A percentile compares a stretch with the other conserved stretches of the same genome.
These are phyloP conservation scores for Corvus cornix DNA, from an alignment of 2,113 vertebrate genomes.

Conservation along the genomic window DNA sequence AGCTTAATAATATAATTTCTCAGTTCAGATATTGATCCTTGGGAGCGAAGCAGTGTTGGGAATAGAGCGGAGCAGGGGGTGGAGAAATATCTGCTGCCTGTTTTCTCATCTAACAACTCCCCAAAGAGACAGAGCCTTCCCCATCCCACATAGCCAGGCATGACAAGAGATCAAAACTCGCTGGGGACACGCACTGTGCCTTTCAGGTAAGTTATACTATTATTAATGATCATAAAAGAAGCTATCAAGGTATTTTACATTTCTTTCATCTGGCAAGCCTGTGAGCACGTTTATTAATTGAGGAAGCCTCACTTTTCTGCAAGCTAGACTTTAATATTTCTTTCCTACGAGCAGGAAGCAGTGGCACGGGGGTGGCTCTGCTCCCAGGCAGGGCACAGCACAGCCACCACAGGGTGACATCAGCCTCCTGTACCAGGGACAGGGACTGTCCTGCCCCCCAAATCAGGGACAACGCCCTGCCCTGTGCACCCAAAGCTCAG, in stretches of 20 bases:
- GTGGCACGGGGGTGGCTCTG: rapidly evolving
- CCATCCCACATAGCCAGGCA: not conserved
- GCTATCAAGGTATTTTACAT: conserved; percentile 54
- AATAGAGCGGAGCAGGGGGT: conserved; percentile 41
- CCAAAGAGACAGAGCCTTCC: conserved; percentile 14
- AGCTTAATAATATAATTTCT: conserved; percentile 29
- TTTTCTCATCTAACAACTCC: conserved; percentile 67
- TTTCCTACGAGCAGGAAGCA: not conserved
- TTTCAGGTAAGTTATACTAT: conserved; percentile 42
- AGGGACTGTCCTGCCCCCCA: not conserved
- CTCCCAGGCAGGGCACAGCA: not conserved
- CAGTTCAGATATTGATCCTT: conserved; percentile 40
- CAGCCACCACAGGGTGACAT: rapidly evolving
- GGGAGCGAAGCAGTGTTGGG: not conserved
- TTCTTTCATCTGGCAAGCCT: conserved; percentile 64
- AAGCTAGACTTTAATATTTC: not conserved
- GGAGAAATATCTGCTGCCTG: conserved; percentile 50
- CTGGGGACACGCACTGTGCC: conserved; percentile 18
- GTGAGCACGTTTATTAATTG: conserved; percentile 23
- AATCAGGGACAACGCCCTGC: rapidly evolving
- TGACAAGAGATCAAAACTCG: conserved; percentile 31
- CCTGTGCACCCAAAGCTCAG: not conserved
- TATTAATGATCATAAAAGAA: conserved; percentile 63
- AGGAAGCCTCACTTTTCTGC: conserved; percentile 43
- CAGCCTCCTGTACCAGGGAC: rapidly evolving